Conservation (phyloP, 2,113 vertebrate genomes). For the Syngnathus floridae region DNA sequence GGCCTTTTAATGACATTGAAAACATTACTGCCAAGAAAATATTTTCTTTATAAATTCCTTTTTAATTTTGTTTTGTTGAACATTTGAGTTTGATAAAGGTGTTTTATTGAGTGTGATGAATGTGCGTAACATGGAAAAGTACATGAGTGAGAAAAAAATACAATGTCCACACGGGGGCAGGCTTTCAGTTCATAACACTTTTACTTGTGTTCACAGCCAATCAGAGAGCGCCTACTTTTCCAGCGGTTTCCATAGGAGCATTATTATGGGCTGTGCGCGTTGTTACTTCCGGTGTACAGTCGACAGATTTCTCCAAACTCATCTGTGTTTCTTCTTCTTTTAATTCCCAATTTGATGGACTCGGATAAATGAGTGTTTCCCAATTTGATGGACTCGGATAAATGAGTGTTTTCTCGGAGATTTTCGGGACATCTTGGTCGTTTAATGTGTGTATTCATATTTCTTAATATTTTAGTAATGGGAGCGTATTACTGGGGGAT, state of each 20-base stretch:
- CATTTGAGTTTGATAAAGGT: background rate
- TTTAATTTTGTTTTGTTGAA: background rate
- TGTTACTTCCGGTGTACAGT: conserved; percentile 25
- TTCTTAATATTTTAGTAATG: background rate
- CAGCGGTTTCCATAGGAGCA: conserved; percentile 29
- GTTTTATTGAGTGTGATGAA: background rate
- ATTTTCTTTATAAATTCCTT: too few relatives aligned
- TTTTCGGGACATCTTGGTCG: background rate
- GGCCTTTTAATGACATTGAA: too few relatives aligned
- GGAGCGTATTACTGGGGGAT: background rate
- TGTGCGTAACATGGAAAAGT: background rate
- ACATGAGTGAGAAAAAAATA: background rate
- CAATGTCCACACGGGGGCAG: conserved; percentile 23
- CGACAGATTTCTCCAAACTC: background rate
- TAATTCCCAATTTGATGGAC: background rate
- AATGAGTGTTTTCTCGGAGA: background rate
- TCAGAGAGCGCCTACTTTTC: conserved; percentile 24
- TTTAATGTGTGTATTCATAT: conserved; percentile 1
- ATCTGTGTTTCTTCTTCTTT: background rate
- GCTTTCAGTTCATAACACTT: background rate
- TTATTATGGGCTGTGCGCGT: conserved; percentile 55
- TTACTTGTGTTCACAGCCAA: conserved; percentile 28
- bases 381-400: background rate
- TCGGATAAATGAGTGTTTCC: background rate
- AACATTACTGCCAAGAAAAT: background rate